Evolutionary conservation across 2,113 vertebrate genomes (phyloP).

Genomic region (Arenaria interpres): DNA sequence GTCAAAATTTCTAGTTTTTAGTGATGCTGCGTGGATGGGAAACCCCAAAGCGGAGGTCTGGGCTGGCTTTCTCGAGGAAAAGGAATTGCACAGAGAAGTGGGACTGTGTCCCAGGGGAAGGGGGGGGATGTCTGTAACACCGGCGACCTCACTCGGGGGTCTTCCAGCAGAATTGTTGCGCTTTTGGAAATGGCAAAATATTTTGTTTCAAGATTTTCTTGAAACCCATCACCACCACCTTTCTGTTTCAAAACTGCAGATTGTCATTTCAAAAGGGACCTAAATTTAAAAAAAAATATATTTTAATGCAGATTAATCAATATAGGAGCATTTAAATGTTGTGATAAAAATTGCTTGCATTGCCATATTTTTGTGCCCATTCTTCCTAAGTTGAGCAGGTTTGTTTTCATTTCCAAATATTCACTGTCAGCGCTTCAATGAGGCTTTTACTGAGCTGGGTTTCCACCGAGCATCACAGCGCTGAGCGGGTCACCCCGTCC

Average conservation of each 20-base stretch:
- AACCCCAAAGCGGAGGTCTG: background rate
- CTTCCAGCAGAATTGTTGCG: accelerated
- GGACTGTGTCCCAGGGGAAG: background rate
- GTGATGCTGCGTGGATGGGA: accelerated
- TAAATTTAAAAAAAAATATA: background rate
- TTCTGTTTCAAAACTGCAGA: background rate
- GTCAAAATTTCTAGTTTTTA: background rate
- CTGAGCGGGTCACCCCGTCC: background rate
- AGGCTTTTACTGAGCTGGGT: background rate
- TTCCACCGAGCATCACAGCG: background rate
- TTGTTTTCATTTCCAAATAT: background rate
- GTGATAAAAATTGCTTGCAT: background rate
- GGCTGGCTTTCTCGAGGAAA: background rate
- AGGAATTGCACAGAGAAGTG: background rate
- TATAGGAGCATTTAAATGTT: background rate
- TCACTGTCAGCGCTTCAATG: accelerated
- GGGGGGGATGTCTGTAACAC: background rate
- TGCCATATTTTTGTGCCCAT: accelerated
- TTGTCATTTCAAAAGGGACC: background rate
- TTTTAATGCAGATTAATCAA: background rate
- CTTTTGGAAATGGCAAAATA: background rate
- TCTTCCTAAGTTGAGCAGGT: background rate
- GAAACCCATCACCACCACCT: background rate
- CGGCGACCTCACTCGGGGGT: accelerated
- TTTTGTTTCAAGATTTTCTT: background rate